Evolutionary conservation across 1,140 invertebrate genomes (phyloP).

Genomic region (Drosophila bipectinata): DNA sequence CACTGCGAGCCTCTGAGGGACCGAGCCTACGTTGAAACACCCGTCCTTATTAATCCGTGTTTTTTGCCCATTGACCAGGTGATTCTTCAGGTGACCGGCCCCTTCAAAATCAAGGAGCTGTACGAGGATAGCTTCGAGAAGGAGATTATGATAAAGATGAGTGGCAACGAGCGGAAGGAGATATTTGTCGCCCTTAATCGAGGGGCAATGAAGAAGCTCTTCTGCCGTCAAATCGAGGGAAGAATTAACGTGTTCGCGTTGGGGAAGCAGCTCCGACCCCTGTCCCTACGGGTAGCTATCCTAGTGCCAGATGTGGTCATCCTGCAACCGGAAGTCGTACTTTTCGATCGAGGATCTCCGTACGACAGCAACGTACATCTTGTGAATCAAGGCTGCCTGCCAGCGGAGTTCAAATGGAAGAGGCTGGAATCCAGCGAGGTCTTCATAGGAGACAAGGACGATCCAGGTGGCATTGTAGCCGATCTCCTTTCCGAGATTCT

Average conservation of each 20-base stretch:
- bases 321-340: constrained; percentile 52
- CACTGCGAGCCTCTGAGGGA: constrained; percentile 53
- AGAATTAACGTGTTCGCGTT: constrained; percentile 41
- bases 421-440: constrained; percentile 45
- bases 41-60: constrained; percentile 35
- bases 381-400: constrained; percentile 51
- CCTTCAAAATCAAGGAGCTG: constrained; percentile 66
- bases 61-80: constrained; percentile 26
- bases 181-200: constrained; percentile 59
- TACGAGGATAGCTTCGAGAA: constrained; percentile 58
- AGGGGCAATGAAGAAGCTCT: constrained; percentile 24
- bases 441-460: constrained; percentile 51
- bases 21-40: constrained; percentile 37
- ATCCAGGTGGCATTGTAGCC: constrained; percentile 38
- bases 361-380: constrained; percentile 40
- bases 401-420: constrained; percentile 65
- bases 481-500: constrained; percentile 68
- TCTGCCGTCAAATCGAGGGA: constrained; percentile 57
- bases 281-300: constrained; percentile 33
- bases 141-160: constrained; percentile 31
- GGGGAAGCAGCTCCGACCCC: constrained; percentile 27
- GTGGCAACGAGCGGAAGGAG: constrained; percentile 46
- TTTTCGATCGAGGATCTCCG: constrained; percentile 50
- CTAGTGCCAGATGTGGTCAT: constrained; percentile 56
- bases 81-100: constrained; percentile 46